Evolutionary conservation across 2,888 invertebrate species (phyloP).

Genomic region (Pedicia rivosa): DNA sequence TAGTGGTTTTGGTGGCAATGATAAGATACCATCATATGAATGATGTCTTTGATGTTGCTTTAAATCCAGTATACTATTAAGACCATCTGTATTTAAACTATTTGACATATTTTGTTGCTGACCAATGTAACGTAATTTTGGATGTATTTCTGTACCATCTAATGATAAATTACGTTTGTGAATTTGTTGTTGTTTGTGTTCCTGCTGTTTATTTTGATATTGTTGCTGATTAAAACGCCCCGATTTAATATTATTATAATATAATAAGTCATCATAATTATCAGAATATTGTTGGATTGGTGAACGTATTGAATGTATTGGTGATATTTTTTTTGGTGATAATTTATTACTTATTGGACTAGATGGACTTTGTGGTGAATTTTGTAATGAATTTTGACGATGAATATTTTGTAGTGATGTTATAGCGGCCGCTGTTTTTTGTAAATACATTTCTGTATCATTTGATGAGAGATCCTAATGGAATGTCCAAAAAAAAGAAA

Average conservation of each 20-base stretch:
- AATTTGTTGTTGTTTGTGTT: slow-evolving; percentile 2
- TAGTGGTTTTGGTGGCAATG: neutral
- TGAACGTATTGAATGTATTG: slow-evolving; percentile 9
- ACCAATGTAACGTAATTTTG: neutral
- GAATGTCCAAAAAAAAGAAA: too few relatives aligned
- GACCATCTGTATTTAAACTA: slow-evolving; percentile 23
- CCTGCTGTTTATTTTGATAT: slow-evolving; percentile 2
- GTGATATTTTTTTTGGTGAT: slow-evolving; percentile 16
- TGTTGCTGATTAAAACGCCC: slow-evolving; percentile 1
- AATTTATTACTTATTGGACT: slow-evolving; percentile 13
- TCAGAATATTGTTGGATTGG: neutral
- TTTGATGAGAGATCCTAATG: slow-evolving; percentile 10
- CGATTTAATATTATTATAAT: too few relatives aligned
- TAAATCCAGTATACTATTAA: slow-evolving; percentile 8
- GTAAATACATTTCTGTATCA: slow-evolving; percentile 39
- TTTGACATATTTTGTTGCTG: slow-evolving; percentile 22
- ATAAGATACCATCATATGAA: slow-evolving; percentile 22
- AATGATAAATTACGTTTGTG: slow-evolving; percentile 16
- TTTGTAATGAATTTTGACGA: slow-evolving; percentile 25
- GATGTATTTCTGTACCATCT: slow-evolving; percentile 10
- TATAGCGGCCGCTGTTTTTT: slow-evolving; percentile 33
- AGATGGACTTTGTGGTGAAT: slow-evolving; percentile 11
- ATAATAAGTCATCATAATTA: too few relatives aligned
- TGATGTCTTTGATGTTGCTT: slow-evolving; percentile 26
- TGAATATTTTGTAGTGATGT: slow-evolving; percentile 24